A percentile compares a stretch with the other conserved stretches of the same genome.
These are phyloP conservation scores for Hylaeus anthracinus DNA, from an alignment of 1,140 invertebrate genomes.

Conservation along the genomic window DNA sequence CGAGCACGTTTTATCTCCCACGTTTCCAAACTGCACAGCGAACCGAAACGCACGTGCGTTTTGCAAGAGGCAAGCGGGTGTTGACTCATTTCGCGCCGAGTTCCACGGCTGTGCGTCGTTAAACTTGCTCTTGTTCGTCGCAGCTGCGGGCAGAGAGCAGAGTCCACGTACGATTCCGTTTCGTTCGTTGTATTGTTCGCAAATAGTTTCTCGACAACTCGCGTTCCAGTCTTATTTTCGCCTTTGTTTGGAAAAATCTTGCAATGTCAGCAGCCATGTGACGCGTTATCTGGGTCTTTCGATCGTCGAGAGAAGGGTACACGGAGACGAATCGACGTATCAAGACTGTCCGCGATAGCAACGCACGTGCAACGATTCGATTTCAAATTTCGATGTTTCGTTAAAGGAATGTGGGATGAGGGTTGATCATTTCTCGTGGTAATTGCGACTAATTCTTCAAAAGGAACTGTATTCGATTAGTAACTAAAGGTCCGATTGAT, in stretches of 20 bases:
- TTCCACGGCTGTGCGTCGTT: conserved; percentile 34
- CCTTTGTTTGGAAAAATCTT: conserved; percentile 55
- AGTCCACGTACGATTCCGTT: conserved; percentile 49
- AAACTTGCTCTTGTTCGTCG: conserved; percentile 20
- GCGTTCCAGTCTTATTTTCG: conserved; percentile 26
- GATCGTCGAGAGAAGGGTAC: neutral
- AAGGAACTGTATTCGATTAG: neutral
- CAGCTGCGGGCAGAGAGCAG: conserved; percentile 59
- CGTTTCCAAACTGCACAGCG: conserved; percentile 39
- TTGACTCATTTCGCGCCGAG: conserved; percentile 60
- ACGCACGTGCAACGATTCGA: conserved; percentile 6
- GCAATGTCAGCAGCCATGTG: conserved; percentile 49
- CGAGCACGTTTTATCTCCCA: conserved; percentile 27
- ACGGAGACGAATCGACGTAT: conserved; percentile 3
- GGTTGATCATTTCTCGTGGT: neutral
- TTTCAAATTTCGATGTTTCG: conserved; percentile 5
- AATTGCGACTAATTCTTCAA: neutral
- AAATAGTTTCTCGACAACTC: conserved; percentile 20
- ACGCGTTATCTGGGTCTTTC: conserved; percentile 15
- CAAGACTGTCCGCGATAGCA: neutral
- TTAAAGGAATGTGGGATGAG: conserved; percentile 2
- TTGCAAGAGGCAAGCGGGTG: conserved; percentile 38
- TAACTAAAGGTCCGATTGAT: conserved; percentile 12
- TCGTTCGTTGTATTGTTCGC: conserved; percentile 32
- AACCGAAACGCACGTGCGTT: conserved; percentile 54